A percentile compares a stretch with the other conserved stretches of the same genome.
Conservation (phyloP, 2,888 invertebrate species). For the Conus canariensis region DNA sequence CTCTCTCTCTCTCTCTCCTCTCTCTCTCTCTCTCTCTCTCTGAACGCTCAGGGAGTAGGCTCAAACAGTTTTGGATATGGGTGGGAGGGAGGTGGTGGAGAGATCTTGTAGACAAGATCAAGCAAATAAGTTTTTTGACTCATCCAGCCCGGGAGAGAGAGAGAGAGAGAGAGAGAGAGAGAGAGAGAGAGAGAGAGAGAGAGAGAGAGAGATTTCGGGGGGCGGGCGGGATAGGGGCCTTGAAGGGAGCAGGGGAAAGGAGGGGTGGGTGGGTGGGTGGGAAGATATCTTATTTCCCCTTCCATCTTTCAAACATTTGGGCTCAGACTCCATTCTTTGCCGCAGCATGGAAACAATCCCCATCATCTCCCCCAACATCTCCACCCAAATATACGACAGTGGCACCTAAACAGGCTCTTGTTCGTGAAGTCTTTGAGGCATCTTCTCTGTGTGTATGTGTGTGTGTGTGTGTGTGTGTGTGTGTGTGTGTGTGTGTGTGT, state of each 20-base stretch:
- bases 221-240: too few relatives aligned
- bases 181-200: conserved; percentile 13
- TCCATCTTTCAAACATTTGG: conserved; percentile 8
- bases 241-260: not conserved
- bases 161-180: conserved; percentile 14
- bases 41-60: not conserved
- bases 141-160: not conserved
- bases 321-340: conserved; percentile 1
- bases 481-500: too few relatives aligned
- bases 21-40: not conserved
- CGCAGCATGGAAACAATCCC: conserved; percentile 6
- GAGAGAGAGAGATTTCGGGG: not conserved
- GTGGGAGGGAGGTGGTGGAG: not conserved
- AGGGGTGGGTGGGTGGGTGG: not conserved
- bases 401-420: not conserved
- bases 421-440: not conserved
- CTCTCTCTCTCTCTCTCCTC: not conserved
- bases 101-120: conserved; percentile 13
- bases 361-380: conserved; percentile 16
- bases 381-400: not conserved
- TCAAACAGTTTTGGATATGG: too few relatives aligned
- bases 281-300: not conserved
- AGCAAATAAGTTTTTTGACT: conserved; percentile 5
- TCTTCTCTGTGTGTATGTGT: too few relatives aligned
- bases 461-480: too few relatives aligned